Evolutionary conservation across 2,888 invertebrate species (phyloP), one percentile per base, ranked within the genome.

Genomic region (Eupithecia abbreviata): DNA sequence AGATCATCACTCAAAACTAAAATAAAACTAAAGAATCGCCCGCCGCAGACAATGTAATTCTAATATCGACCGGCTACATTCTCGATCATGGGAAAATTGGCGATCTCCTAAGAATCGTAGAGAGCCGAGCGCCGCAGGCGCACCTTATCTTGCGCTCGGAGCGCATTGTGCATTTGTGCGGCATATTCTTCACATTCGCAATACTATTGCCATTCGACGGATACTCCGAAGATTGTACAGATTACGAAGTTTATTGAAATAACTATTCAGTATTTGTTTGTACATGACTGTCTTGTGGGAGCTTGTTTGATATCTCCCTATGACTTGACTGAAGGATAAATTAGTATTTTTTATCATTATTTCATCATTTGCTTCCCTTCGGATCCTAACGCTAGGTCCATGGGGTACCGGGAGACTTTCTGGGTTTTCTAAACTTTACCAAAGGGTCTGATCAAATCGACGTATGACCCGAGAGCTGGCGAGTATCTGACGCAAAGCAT

Each of bases 81-180:
- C 85, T 83, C 87, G 89, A 91, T 92, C 91, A 93, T 92, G 92
- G 91, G 92, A 92, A 93, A 89, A 88, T 90, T 85, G 85, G 86
- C 82, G 91, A 92, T 92, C 88, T 85, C 73, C 79, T 82, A 70
- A 85, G 89, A 87, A 91, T 91, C 92, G 82, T 77, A 79, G 78
- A 72, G 78, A 68, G 72, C 80, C 83, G 82, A 82, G 81, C 81
- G 77, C 79, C 76, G 71, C 82, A 67, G 82, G 82, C 77, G 75
- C 80, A 79, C 79, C 78, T 79, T 82, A 82, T 82, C 82, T 69
- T 45, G 72, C 51, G 42, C 18, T 69, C 47, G 47, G 69, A 47
- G 69, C 70, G 78, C 80, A 82, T 82, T 82, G 82, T 77, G 76
- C 43, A 45, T 55, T 79, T 71, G 71, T 82, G 47, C 76, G 78